A percentile compares a stretch with the other conserved stretches of the same genome.
phyloP scores from a whole-genome alignment of 2,888 invertebrate genomes.

The Philhelius pedissequus region DNA sequence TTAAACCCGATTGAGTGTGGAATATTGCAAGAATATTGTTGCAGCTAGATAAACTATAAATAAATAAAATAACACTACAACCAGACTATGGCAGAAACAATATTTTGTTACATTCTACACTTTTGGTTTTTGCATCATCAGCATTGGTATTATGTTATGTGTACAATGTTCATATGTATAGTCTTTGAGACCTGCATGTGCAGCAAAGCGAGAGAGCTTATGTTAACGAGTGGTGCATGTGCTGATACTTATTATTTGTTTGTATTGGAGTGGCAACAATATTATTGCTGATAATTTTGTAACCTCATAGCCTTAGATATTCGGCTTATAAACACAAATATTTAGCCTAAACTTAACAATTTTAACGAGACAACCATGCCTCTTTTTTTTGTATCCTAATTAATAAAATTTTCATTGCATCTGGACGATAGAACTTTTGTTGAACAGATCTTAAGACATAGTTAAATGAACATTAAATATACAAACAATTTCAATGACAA shows the following conservation, averaged over 20 bases:
- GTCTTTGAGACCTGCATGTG: background rate
- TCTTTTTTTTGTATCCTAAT: background rate
- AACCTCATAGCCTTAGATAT: background rate
- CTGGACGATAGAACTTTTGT: too few relatives aligned
- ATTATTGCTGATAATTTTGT: background rate
- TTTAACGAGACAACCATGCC: background rate
- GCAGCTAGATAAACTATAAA: constrained; percentile 33
- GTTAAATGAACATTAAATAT: too few relatives aligned
- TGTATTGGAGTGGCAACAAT: background rate
- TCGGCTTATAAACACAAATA: background rate
- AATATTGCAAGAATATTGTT: constrained; percentile 61
- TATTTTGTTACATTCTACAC: constrained; percentile 36
- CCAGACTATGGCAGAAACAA: constrained; percentile 31
- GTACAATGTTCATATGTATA: background rate
- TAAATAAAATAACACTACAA: constrained; percentile 27
- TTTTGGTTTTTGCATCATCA: constrained; percentile 41
- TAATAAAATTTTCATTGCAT: too few relatives aligned
- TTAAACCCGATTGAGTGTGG: constrained; percentile 50
- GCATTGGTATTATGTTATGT: background rate
- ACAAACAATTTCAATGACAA: too few relatives aligned
- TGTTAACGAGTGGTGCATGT: background rate
- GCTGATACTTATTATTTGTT: too few relatives aligned
- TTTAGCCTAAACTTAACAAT: background rate
- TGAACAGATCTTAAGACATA: too few relatives aligned
- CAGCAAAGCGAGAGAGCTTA: constrained; percentile 11